Evolutionary conservation across 2,888 invertebrate species (phyloP), one percentile per base, ranked within the genome.

Genomic region (Theodoxus fluviatilis): DNA sequence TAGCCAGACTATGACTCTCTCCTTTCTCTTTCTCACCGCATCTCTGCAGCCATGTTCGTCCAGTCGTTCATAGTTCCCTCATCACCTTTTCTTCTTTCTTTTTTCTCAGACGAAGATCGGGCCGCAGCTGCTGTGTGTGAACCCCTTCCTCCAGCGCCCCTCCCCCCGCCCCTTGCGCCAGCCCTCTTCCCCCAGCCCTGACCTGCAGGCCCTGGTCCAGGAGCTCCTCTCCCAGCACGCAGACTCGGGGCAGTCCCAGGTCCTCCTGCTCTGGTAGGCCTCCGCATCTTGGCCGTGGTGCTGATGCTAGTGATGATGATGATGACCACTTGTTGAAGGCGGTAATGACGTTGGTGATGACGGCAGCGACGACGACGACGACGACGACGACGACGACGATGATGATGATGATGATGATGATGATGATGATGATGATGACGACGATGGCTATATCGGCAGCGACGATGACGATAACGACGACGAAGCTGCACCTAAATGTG

Each of bases 51-150:
- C 52, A 52, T 52, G 3, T 25, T 15, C 1, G 7, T 7, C 28
- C 25, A 9, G 49, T 49, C 49, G 25, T 94, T 91, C 9, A 9
- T 31, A 31, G 2, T 35, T 6, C 57, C 3, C 28, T 15, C 12
- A 4, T 2, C 3, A 38, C 3, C 12, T 37, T 43, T 4, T 12
- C 33, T 31, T 65, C 38, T 37, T 49, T 90, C 90, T 37, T n/a
- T n/a, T n/a, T n/a, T n/a, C n/a, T n/a, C 90, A 96, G 96, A 96
- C 95, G 52, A 94, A 94, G 88, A 93, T 96, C 78, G 96, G 96
- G 0, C 95, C 96, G 1, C 94, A 96, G 83, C 90, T 96, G 82
- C 90, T 97, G 71, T 94, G 94, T 72, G 91, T 95, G 80, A 97
- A 97, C 89, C 93, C 94, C 63, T 95, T 94, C 89, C 91, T 92